Evolutionary conservation across 2,797 vertebrate genomes (phyloP), one percentile per base, ranked within the genome.

Genomic region (Poeciliopsis turneri): DNA sequence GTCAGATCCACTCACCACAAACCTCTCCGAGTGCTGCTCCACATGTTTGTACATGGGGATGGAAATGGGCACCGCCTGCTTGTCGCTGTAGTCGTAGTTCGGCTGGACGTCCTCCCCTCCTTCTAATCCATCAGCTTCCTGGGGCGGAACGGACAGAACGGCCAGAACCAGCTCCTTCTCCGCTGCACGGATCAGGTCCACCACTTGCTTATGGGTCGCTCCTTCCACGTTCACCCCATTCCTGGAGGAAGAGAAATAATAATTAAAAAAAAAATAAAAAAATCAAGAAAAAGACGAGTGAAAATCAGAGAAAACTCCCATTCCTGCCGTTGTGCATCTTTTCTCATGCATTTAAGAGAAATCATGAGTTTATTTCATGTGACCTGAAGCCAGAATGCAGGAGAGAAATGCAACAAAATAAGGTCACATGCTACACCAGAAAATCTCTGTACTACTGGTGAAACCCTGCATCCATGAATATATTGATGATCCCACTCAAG

Each of bases 151-250:
- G 0, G 98, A 98, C 78, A 99, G 88, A 80, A 99, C 98, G 0
- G 97, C 97, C 82, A 99, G 95, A 59, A 98, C 95, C 92, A 99
- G 92, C 94, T 99, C 97, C 93, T 97, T 97, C 94, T 99, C 97
- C 0, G 97, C 98, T 0, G 98, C 97, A 0, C 98, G 97, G 92
- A 99, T 99, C 95, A 99, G 96, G 84, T 99, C 98, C 95, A 99
- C 98, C 92, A 99, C 98, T 90, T 99, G 98, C 94, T 99, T 99
- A 90, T 99, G 98, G 0, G 98, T 99, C 15, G 98, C 97, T 6
- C 98, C 98, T 72, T 99, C 98, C 10, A 99, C 98, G 0, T 97
- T 99, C 92, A 98, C 97, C 2, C 97, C 96, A 5, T 99, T 99
- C 78, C 98, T 99, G 82, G 53, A 81, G 1, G 70, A 73, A 47